Percentiles rank a stretch among this genome's conserved stretches.
These are phyloP conservation scores for Colinus virginianus DNA, from an alignment of 2,113 vertebrate genomes.

Conservation along the genomic window DNA sequence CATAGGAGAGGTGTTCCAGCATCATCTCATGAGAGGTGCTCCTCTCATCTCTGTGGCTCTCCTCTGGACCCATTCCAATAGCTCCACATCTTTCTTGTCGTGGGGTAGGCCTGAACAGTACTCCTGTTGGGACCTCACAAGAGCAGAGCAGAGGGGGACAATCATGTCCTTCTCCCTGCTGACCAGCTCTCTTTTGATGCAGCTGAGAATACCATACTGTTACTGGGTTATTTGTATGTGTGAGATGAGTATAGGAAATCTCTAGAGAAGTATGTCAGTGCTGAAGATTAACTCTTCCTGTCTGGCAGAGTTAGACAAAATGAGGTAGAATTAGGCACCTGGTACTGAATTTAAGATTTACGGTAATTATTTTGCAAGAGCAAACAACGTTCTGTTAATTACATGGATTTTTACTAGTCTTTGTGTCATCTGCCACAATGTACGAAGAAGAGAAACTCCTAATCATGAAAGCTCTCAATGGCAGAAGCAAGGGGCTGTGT, in stretches of 20 bases:
- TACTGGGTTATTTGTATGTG: accelerated
- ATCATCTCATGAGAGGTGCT: too few species aligned
- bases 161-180: too few species aligned
- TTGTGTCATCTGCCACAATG: not conserved
- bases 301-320: not conserved
- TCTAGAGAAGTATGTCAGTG: not conserved
- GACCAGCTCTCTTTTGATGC: too few species aligned
- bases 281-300: not conserved
- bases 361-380: not conserved
- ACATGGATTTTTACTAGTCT: not conserved
- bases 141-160: too few species aligned
- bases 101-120: not conserved
- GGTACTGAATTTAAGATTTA: not conserved
- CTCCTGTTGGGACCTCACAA: too few species aligned
- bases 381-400: not conserved
- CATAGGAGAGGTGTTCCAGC: not conserved
- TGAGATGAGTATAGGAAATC: not conserved
- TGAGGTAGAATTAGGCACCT: not conserved
- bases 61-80: not conserved
- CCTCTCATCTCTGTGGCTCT: not conserved
- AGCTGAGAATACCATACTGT: not conserved
- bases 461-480: not conserved
- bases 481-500: not conserved
- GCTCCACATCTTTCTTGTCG: not conserved
- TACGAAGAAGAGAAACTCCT: not conserved